Percentiles rank a stretch among this genome's conserved stretches.
Conservation (phyloP, 2,888 invertebrate genomes). For the Chesias legatella region DNA sequence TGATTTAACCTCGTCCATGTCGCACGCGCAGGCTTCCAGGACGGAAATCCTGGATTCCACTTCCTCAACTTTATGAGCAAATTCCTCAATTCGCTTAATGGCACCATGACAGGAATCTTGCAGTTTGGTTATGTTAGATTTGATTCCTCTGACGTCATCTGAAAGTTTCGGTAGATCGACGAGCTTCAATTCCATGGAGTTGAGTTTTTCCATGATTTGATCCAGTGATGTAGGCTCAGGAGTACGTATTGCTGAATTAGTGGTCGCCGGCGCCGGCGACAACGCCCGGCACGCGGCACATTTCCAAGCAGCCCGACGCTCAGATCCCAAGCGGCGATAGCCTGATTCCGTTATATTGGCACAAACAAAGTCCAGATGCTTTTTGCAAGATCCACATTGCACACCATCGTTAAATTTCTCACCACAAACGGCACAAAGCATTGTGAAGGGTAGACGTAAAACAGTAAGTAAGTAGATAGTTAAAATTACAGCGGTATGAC, state of each 20-base stretch:
- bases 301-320: conserved; percentile 2
- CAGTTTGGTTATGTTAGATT: conserved; percentile 1
- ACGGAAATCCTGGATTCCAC: neutral
- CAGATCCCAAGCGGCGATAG: conserved; percentile 6
- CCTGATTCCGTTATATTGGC: conserved; percentile 8
- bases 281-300: neutral
- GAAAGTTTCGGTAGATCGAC: conserved; percentile 1
- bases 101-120: neutral
- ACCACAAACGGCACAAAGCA: too few species aligned
- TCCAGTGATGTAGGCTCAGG: neutral
- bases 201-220: neutral
- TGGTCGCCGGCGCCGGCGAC: neutral
- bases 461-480: too few species aligned
- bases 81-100: neutral
- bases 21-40: neutral
- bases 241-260: neutral
- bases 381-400: conserved; percentile 8
- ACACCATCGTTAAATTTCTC: conserved; percentile 1
- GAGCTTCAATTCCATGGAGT: neutral
- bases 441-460: too few species aligned
- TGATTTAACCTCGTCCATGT: neutral
- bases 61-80: neutral
- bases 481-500: too few species aligned
- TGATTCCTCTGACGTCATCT: conserved; percentile 2
- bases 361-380: conserved; percentile 6